Percentiles rank a stretch among this genome's conserved stretches.
Conservation (phyloP, 2,888 invertebrate species). For the Meandrusa payeni region DNA sequence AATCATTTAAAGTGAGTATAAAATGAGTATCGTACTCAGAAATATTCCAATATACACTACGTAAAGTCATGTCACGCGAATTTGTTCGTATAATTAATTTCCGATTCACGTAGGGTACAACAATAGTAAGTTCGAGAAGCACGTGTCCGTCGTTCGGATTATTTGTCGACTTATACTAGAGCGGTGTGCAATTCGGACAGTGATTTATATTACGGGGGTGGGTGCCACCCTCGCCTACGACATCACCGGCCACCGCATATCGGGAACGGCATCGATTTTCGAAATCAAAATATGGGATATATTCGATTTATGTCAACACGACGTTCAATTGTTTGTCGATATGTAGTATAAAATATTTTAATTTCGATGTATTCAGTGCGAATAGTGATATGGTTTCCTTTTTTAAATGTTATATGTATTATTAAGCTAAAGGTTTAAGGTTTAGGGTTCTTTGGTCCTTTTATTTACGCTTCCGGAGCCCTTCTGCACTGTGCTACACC, state of each 20-base stretch:
- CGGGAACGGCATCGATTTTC: conserved; percentile 76
- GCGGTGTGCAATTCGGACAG: conserved; percentile 72
- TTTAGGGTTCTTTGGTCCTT: too few species aligned
- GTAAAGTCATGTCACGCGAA: conserved; percentile 48
- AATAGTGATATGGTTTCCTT: too few species aligned
- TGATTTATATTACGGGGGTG: conserved; percentile 79
- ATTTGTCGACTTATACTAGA: conserved; percentile 62
- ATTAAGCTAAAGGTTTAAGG: too few species aligned
- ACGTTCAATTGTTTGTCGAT: conserved; percentile 11
- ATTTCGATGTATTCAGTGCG: too few species aligned
- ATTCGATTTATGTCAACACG: conserved; percentile 18
- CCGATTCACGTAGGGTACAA: conserved; percentile 47
- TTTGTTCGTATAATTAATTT: conserved; percentile 59
- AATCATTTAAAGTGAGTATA: too few species aligned
- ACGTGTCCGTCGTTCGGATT: conserved; percentile 47
- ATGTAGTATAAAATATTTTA: conserved; percentile 1
- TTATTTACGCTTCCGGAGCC: too few species aligned
- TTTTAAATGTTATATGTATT: too few species aligned
- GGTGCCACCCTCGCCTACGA: conserved; percentile 64
- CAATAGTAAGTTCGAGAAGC: conserved; percentile 53
- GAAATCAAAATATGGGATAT: conserved; percentile 54
- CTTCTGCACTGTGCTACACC: too few species aligned
- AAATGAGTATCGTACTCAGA: not conserved
- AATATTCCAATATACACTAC: conserved; percentile 9
- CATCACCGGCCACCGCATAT: conserved; percentile 52